A percentile compares a stretch with the other conserved stretches of the same genome.
Evolutionary conservation across 2,888 invertebrate species (phyloP).

Genomic region (Synanthedon andrenaeformis): DNA sequence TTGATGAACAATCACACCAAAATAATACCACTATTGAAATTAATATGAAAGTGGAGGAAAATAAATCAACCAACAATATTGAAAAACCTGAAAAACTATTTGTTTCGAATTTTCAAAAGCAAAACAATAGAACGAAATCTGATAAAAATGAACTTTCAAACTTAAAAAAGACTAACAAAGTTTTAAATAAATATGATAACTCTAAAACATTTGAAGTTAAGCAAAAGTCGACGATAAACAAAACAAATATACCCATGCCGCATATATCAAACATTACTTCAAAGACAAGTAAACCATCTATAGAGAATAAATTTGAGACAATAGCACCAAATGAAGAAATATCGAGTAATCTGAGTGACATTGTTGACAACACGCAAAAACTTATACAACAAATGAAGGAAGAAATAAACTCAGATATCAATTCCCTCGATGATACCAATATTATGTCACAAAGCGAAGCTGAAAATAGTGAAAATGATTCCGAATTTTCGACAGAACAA

Average conservation of each 20-base stretch:
- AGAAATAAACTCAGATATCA: conserved; percentile 73
- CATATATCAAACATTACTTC: background rate
- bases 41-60: background rate
- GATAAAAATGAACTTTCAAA: background rate
- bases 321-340: conserved; percentile 22
- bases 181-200: background rate
- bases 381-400: conserved; percentile 75
- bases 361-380: conserved; percentile 72
- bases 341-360: conserved; percentile 54
- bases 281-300: background rate
- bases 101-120: background rate
- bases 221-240: background rate
- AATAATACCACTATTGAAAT: background rate
- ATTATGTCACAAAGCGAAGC: conserved; percentile 61
- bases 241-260: background rate
- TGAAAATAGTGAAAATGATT: conserved; percentile 37
- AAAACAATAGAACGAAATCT: too few species aligned
- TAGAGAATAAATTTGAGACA: background rate
- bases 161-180: background rate
- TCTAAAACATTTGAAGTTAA: background rate
- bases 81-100: conserved; percentile 4
- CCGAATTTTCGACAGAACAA: conserved; percentile 36
- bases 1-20: background rate
- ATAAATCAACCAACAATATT: conserved; percentile 7
- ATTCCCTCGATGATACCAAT: conserved; percentile 52